phyloP scores from a whole-genome alignment of 2,888 invertebrate genomes.

The Xylophagus ater region DNA sequence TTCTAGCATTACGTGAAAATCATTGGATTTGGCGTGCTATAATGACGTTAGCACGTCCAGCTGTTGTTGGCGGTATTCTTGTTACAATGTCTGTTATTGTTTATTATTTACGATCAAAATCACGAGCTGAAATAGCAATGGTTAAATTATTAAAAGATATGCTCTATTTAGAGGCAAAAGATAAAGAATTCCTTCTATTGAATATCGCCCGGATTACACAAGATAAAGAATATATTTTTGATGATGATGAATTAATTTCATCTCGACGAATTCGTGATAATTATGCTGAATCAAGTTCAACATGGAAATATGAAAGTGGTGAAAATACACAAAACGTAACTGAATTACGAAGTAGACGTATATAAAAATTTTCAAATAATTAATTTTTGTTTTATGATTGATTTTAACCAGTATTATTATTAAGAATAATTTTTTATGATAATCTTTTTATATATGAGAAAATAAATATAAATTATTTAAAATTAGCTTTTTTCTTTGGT shows the following conservation, averaged over 20 bases:
- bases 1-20: slow-evolving; percentile 42
- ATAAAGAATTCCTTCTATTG: slow-evolving; percentile 56
- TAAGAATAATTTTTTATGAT: no score
- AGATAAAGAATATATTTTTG: slow-evolving; percentile 38
- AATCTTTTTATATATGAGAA: no score
- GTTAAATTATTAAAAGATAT: slow-evolving; percentile 51
- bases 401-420: no score
- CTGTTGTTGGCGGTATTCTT: slow-evolving; percentile 48
- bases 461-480: no score
- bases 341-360: slow-evolving; percentile 12
- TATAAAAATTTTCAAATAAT: slow-evolving; percentile 1
- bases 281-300: slow-evolving; percentile 38
- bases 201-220: slow-evolving; percentile 50
- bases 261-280: slow-evolving; percentile 15
- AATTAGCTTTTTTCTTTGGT: no score
- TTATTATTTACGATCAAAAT: slow-evolving; percentile 52
- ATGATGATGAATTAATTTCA: slow-evolving; percentile 14
- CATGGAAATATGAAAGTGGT: slow-evolving; percentile 38
- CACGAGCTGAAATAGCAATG: slow-evolving; percentile 49
- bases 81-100: slow-evolving; percentile 49
- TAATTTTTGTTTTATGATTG: no score
- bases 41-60: slow-evolving; percentile 46
- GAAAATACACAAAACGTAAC: slow-evolving; percentile 1
- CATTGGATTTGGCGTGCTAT: slow-evolving; percentile 40
- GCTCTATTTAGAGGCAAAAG: slow-evolving; percentile 53